phyloP scores from a whole-genome alignment of 2,888 invertebrate genomes.

The Himalopsyche japonica region DNA sequence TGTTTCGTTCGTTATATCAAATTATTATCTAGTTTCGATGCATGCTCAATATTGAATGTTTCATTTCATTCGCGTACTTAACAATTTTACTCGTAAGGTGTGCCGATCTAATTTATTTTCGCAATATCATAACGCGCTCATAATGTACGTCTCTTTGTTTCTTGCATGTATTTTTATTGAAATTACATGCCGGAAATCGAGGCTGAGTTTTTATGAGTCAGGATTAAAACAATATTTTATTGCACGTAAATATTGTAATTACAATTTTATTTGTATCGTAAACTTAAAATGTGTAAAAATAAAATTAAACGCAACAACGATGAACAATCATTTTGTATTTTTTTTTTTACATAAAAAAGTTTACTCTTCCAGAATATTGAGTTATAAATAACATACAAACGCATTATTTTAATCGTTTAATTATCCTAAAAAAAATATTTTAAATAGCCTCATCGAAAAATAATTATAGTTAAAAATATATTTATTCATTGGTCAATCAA shows the following conservation, averaged over 20 bases:
- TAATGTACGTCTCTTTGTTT: background rate
- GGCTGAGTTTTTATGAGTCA: background rate
- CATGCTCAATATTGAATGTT: background rate
- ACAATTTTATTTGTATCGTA: background rate
- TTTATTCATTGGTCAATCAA: too few species aligned
- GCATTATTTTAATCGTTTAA: too few species aligned
- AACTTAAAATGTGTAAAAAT: too few species aligned
- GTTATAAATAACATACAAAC: too few species aligned
- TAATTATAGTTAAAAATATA: too few species aligned
- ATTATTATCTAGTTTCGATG: background rate
- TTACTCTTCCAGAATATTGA: too few species aligned
- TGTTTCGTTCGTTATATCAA: too few species aligned
- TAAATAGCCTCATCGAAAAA: too few species aligned
- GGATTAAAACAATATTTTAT: background rate
- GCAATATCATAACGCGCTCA: background rate
- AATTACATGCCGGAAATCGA: background rate
- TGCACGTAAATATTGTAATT: background rate
- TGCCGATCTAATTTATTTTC: background rate
- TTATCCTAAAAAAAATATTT: too few species aligned
- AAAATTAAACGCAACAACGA: too few species aligned
- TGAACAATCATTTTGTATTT: too few species aligned
- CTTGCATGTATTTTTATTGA: background rate
- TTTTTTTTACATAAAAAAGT: too few species aligned
- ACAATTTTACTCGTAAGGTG: background rate
- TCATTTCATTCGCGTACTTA: background rate